A percentile compares a stretch with the other conserved stretches of the same genome.
Evolutionary conservation across 2,888 invertebrate species (phyloP).

Genomic region (Peribatodes rhomboidaria): DNA sequence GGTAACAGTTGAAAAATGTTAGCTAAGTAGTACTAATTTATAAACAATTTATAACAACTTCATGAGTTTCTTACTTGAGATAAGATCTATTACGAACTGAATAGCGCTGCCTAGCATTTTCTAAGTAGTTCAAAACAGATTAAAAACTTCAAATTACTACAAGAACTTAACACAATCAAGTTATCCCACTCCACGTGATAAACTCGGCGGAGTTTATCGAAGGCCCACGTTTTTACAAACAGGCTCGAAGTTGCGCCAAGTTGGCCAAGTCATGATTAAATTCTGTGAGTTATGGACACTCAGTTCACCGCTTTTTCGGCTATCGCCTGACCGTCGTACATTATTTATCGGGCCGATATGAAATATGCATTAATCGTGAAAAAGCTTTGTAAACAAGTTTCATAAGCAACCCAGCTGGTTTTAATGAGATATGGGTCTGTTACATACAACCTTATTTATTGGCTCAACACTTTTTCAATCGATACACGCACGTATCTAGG

Average conservation of each 20-base stretch:
- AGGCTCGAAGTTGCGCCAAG: constrained; percentile 48
- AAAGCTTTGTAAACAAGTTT: constrained; percentile 66
- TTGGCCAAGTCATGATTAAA: constrained; percentile 74
- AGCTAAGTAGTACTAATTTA: no score
- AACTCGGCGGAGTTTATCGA: constrained; percentile 31
- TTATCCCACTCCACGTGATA: constrained; percentile 25
- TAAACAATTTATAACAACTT: no score
- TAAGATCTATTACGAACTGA: not conserved
- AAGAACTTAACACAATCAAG: constrained; percentile 29
- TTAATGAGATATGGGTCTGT: constrained; percentile 53
- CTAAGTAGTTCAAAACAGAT: constrained; percentile 22
- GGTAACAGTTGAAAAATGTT: not conserved
- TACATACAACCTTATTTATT: constrained; percentile 32
- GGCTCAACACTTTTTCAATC: constrained; percentile 21
- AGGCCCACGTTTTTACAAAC: constrained; percentile 39
- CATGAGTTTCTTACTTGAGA: not conserved
- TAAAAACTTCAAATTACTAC: constrained; percentile 25
- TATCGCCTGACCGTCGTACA: constrained; percentile 60
- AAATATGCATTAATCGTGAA: constrained; percentile 73
- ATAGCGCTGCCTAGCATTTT: constrained; percentile 5
- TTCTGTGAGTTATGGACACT: constrained; percentile 75
- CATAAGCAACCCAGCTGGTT: constrained; percentile 53
- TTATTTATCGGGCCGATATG: constrained; percentile 72
- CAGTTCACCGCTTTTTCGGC: constrained; percentile 67
- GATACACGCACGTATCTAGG: constrained; percentile 10